Evolutionary conservation across 2,797 vertebrate species (phyloP).

Genomic region (Pipistrellus kuhlii): DNA sequence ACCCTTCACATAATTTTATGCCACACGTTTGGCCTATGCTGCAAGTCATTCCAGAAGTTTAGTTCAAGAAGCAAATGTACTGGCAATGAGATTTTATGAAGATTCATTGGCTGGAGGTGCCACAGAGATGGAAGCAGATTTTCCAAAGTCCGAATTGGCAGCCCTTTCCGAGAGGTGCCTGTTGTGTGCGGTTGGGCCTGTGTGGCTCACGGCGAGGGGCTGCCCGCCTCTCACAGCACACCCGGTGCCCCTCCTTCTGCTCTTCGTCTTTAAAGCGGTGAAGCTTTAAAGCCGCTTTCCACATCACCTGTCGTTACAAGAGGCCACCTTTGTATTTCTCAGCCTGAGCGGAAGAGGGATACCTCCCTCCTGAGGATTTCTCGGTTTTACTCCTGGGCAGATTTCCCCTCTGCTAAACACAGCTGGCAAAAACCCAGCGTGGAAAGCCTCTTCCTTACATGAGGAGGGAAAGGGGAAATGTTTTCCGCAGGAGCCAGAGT

Average conservation of each 20-base stretch:
- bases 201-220: accelerated
- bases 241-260: neutral
- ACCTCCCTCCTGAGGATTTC: neutral
- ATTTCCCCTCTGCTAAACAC: neutral
- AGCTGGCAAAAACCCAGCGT: neutral
- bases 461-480: neutral
- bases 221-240: neutral
- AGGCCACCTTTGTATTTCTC: neutral
- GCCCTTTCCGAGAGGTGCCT: neutral
- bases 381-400: neutral
- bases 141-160: neutral
- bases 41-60: neutral
- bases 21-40: neutral
- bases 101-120: neutral
- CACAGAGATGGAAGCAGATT: neutral
- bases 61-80: neutral
- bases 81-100: neutral
- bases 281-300: neutral
- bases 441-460: neutral
- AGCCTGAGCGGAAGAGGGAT: neutral
- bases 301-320: neutral
- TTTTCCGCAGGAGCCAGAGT: neutral
- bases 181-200: neutral
- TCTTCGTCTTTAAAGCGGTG: neutral
- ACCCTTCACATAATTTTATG: neutral